Evolutionary conservation across 2,113 vertebrate genomes (phyloP).

Genomic region (Acrocephalus arundinaceus): DNA sequence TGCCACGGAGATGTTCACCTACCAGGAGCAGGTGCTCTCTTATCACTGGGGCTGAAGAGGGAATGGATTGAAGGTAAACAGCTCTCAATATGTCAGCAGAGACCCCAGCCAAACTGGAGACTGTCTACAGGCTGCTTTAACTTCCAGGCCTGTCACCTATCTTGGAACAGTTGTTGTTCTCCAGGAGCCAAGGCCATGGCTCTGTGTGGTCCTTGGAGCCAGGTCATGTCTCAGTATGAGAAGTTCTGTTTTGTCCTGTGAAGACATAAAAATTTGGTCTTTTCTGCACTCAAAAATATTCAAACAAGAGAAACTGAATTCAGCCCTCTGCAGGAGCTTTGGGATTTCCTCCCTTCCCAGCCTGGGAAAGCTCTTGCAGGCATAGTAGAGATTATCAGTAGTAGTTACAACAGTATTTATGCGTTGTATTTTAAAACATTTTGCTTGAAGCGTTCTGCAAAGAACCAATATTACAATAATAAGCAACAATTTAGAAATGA

Average conservation of each 20-base stretch:
- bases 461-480: neutral
- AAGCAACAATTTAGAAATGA: slow-evolving; percentile 43
- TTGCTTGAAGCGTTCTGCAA: neutral
- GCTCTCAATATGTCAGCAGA: neutral
- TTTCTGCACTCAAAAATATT: neutral
- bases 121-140: neutral
- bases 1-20: neutral
- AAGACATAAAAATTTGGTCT: neutral
- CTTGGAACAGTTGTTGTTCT: neutral
- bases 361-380: neutral
- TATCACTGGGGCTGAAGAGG: neutral
- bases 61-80: neutral
- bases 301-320: neutral
- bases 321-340: neutral
- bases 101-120: neutral
- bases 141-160: neutral
- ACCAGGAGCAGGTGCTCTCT: neutral
- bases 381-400: neutral
- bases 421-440: neutral
- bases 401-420: neutral
- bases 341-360: neutral
- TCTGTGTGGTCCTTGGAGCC: neutral
- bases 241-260: neutral
- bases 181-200: neutral
- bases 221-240: neutral